Evolutionary conservation across 64 coral and sea anemone genomes (phyloP).

Genomic region (Montipora cactus): DNA sequence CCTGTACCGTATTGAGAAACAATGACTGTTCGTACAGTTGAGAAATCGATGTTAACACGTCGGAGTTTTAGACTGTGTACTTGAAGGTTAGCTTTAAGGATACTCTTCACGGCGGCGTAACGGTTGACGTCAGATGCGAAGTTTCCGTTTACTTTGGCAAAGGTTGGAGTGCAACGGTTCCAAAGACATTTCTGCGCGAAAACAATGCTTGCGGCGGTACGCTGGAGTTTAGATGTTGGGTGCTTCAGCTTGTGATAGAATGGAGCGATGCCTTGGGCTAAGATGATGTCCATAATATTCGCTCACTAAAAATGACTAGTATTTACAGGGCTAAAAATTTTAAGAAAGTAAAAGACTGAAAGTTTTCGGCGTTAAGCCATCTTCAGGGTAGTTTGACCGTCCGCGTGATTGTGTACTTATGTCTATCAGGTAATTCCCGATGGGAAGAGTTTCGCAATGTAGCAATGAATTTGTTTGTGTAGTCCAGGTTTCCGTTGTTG

Average conservation of each 20-base stretch:
- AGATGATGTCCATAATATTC: not conserved
- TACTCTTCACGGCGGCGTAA: constrained; percentile 1
- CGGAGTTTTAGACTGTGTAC: not conserved
- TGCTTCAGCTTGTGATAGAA: not conserved
- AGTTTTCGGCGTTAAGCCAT: too few species aligned
- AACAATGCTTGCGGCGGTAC: not conserved
- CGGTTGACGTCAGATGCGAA: not conserved
- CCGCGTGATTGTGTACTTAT: too few species aligned
- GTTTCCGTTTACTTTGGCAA: constrained; percentile 24
- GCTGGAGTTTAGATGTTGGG: not conserved
- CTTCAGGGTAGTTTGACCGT: too few species aligned
- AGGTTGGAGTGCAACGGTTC: constrained; percentile 32
- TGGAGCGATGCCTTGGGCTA: constrained; percentile 4
- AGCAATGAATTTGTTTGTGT: too few species aligned
- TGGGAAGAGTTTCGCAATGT: too few species aligned
- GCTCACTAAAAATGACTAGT: too few species aligned
- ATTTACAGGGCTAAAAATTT: too few species aligned
- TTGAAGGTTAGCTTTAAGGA: constrained; percentile 6
- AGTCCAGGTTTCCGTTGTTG: too few species aligned
- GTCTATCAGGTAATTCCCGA: too few species aligned
- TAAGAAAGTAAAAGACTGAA: too few species aligned
- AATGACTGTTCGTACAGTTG: not conserved
- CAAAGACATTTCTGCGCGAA: constrained; percentile 30
- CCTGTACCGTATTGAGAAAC: not conserved
- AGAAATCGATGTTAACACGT: not conserved